These are phyloP conservation scores for Crotalus helleri DNA, from an alignment of 2,113 vertebrate species.

Conservation along the genomic window DNA sequence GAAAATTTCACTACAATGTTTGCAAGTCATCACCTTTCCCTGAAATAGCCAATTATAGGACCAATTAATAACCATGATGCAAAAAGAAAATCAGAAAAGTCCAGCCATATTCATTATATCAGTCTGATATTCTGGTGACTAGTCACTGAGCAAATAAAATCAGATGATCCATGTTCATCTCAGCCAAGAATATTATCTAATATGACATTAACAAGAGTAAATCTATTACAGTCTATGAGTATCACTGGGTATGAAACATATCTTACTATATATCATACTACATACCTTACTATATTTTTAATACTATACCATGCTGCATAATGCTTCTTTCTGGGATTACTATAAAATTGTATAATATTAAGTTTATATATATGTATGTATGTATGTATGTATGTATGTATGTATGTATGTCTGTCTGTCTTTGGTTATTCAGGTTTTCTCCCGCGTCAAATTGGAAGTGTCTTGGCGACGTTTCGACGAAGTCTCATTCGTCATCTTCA, in stretches of 20 bases:
- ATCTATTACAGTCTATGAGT: background rate
- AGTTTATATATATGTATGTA: too few relatives aligned
- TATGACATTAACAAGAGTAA: background rate
- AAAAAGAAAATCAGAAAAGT: background rate
- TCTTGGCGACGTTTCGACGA: too few relatives aligned
- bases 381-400: too few relatives aligned
- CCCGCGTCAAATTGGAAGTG: too few relatives aligned
- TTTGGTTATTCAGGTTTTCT: too few relatives aligned
- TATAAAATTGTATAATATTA: background rate
- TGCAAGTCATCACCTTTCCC: conserved; percentile 93
- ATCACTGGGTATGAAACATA: background rate
- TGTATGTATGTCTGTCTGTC: too few relatives aligned
- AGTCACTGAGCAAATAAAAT: background rate
- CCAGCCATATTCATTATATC: background rate
- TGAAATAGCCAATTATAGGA: conserved; percentile 62
- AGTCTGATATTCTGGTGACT: background rate
- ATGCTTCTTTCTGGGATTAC: background rate
- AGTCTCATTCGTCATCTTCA: too few relatives aligned
- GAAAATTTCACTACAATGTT: conserved; percentile 92
- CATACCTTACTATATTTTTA: background rate
- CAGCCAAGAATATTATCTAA: background rate
- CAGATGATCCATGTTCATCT: background rate
- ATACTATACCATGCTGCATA: background rate
- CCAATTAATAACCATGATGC: background rate
- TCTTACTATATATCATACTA: too few relatives aligned